Evolutionary conservation across 2,888 invertebrate genomes (phyloP), one percentile per base, ranked within the genome.

Genomic region (Saturnia pavonia): DNA sequence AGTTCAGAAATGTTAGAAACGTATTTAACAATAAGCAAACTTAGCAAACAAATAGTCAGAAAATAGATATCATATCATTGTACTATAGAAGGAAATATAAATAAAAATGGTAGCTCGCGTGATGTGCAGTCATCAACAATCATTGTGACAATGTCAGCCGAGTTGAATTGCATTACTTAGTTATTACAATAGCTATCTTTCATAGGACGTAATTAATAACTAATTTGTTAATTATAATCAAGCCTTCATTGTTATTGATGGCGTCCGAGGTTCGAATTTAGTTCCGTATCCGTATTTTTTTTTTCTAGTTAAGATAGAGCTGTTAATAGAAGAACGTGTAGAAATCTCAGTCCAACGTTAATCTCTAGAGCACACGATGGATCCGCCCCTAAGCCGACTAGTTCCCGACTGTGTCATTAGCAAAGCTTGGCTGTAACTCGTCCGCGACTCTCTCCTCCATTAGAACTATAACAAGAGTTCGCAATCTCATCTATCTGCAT

Each of bases 381-480:
- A 60, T 12, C 25, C 57, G 57, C 25, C 25, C n/a, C 11, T 57
- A 54, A 54, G 54, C 54, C 54, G 54, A n/a, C 19, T 22, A 54
- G 54, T 8, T 54, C 11, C 22, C 54, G 22, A n/a, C 22, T 22
- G 22, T 54, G 22, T 60, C 27, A 60, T 60, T 60, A 60, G 57
- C 14, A 60, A 60, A 60, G 57, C 57, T 27, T 14, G 27, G 12
- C 27, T 27, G 57, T 60, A 60, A 60, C 57, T 60, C 57, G 57
- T 60, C 27, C 57, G 57, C 57, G 27, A 14, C 14, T 27, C 25
- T 14, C 57, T 54, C 25, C 57, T 43, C 45, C 27, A 69, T 69
- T 69, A 63, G 34, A 63, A 63, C 45, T 69, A 69, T 63, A 69
- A 63, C 67, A 27, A 45, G 69, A 45, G 69, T 63, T 63, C 42